These are phyloP conservation scores for Barypeithes pellucidus DNA, from an alignment of 2,888 invertebrate species.

Conservation along the genomic window DNA sequence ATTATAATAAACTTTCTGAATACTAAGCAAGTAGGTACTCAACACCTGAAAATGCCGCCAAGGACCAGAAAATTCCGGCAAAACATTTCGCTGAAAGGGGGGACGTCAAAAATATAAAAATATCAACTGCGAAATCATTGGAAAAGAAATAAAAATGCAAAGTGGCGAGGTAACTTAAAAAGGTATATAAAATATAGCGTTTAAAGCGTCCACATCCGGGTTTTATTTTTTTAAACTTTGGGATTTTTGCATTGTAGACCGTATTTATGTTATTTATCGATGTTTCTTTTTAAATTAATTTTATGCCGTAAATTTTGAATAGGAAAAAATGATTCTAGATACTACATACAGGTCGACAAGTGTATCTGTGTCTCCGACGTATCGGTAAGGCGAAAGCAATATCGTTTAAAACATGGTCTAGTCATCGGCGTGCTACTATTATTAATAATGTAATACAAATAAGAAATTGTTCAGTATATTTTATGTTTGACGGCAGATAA, in stretches of 20 bases:
- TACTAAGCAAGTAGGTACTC: constrained; percentile 6
- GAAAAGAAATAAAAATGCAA: constrained; percentile 24
- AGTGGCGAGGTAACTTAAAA: constrained; percentile 12
- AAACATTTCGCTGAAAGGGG: background rate
- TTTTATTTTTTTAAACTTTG: background rate
- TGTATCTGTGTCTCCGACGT: no score
- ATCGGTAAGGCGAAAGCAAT: no score
- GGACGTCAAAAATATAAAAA: constrained; percentile 15
- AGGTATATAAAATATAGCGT: constrained; percentile 17
- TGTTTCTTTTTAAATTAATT: no score
- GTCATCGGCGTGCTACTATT: no score
- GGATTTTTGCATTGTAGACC: background rate
- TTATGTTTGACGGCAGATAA: no score
- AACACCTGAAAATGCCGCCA: constrained; percentile 12
- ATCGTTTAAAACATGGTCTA: no score
- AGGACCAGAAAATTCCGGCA: constrained; percentile 9
- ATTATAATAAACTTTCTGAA: constrained; percentile 7
- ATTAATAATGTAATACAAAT: no score
- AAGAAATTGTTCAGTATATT: no score
- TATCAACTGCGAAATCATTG: constrained; percentile 18
- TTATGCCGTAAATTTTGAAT: no score
- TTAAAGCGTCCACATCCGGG: background rate
- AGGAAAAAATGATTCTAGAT: no score
- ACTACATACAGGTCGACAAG: no score
- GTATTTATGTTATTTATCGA: background rate